These are phyloP conservation scores for Cephalopachus bancanus DNA, from an alignment of 2,797 vertebrate genomes.

Conservation along the genomic window DNA sequence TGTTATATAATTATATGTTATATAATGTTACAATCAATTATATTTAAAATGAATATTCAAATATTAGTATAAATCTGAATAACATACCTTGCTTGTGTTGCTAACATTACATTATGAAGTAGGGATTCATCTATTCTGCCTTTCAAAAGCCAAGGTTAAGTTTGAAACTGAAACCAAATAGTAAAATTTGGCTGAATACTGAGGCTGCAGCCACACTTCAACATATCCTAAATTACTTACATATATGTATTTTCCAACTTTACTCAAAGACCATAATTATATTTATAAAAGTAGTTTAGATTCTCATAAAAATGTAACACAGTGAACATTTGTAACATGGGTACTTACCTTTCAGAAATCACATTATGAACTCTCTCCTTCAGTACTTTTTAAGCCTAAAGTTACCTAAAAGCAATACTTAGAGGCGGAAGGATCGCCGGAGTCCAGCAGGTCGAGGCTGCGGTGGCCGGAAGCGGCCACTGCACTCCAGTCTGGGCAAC, in stretches of 20 bases:
- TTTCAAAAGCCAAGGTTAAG: constrained; percentile 50
- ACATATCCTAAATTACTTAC: neutral
- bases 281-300: neutral
- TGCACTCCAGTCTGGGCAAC: no score
- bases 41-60: neutral
- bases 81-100: neutral
- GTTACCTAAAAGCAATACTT: neutral
- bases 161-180: constrained; percentile 12
- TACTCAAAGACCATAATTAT: neutral
- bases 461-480: no score
- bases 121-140: neutral
- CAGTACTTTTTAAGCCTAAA: neutral
- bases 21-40: neutral
- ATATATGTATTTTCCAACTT: neutral
- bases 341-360: constrained; percentile 21
- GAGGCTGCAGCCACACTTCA: neutral
- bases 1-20: neutral
- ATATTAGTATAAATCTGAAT: neutral
- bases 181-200: neutral
- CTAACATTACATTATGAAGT: neutral
- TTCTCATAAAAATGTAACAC: neutral
- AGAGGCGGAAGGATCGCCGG: no score
- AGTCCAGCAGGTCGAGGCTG: no score
- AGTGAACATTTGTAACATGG: neutral
- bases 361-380: neutral